Conservation (phyloP, 2,888 invertebrate genomes). For the Anarsia innoxiella region DNA sequence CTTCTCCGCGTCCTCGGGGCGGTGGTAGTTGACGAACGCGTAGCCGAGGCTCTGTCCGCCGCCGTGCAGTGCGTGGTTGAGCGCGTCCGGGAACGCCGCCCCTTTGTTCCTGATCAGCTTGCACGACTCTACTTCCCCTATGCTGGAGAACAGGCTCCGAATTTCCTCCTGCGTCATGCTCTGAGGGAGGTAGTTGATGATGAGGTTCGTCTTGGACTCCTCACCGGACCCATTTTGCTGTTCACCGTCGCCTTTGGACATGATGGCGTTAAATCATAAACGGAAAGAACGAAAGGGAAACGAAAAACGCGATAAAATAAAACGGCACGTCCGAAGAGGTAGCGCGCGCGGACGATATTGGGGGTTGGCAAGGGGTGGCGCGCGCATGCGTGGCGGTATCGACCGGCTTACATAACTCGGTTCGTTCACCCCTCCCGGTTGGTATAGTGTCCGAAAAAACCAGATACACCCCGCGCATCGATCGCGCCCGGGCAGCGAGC, state of each 20-base stretch:
- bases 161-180: constrained; percentile 99
- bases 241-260: constrained; percentile 91
- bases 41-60: constrained; percentile 98
- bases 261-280: constrained; percentile 79
- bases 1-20: constrained; percentile 98
- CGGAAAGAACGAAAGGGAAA: constrained; percentile 76
- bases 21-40: constrained; percentile 99
- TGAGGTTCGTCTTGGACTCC: constrained; percentile 98
- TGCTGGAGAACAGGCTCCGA: constrained; percentile 96
- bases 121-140: constrained; percentile 99
- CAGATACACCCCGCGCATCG: constrained; percentile 64
- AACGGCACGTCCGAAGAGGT: constrained; percentile 67
- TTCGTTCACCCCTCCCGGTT: constrained; percentile 69
- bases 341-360: constrained; percentile 69
- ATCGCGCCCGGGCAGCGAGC: constrained; percentile 41
- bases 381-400: constrained; percentile 57
- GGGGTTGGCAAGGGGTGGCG: constrained; percentile 27
- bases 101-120: constrained; percentile 99
- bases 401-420: constrained; percentile 68
- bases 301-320: constrained; percentile 74
- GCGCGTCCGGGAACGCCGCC: constrained; percentile 84
- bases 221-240: constrained; percentile 91
- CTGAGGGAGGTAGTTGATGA: constrained; percentile 99
- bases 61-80: constrained; percentile 77
- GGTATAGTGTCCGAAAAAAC: constrained; percentile 74